phyloP scores from a whole-genome alignment of 2,797 vertebrate genomes.

The Esox masquinongy region DNA sequence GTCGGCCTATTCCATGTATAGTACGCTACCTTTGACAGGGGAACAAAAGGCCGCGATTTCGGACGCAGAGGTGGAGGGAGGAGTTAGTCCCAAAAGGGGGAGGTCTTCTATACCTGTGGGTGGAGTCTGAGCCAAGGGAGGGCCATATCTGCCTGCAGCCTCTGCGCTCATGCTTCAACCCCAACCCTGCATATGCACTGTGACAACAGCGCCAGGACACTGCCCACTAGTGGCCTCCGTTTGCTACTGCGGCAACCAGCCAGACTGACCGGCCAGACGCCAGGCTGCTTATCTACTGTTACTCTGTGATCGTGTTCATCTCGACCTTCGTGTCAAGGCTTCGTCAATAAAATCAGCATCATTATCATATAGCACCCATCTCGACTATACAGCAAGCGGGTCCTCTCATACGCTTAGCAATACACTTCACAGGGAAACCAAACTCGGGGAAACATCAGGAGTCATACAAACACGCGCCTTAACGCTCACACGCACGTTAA shows the following conservation, averaged over 20 bases:
- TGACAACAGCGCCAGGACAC: not conserved
- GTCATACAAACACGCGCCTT: slow-evolving; percentile 29
- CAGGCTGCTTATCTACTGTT: slow-evolving; percentile 8
- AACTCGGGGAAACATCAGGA: slow-evolving; percentile 19
- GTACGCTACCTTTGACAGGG: not conserved
- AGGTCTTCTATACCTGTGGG: not conserved
- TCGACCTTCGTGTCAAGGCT: slow-evolving; percentile 57
- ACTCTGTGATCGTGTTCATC: slow-evolving; percentile 33
- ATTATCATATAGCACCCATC: not conserved
- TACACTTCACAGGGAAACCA: slow-evolving; percentile 45
- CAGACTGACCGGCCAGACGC: not conserved
- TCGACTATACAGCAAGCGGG: slow-evolving; percentile 17
- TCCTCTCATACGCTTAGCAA: slow-evolving; percentile 41
- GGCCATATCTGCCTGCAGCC: not conserved
- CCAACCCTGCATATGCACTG: not conserved
- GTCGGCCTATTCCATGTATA: not conserved
- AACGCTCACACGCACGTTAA: not conserved
- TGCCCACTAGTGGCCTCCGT: not conserved
- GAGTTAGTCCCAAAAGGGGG: not conserved
- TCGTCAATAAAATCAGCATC: slow-evolving; percentile 49
- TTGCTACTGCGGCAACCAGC: not conserved
- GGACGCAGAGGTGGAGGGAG: not conserved
- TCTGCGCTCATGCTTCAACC: not conserved
- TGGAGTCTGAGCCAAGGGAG: not conserved
- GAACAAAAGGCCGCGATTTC: not conserved